Evolutionary conservation across 1,140 invertebrate species (phyloP), one percentile per base, ranked within the genome.

Genomic region (Tetramorium alpestre): DNA sequence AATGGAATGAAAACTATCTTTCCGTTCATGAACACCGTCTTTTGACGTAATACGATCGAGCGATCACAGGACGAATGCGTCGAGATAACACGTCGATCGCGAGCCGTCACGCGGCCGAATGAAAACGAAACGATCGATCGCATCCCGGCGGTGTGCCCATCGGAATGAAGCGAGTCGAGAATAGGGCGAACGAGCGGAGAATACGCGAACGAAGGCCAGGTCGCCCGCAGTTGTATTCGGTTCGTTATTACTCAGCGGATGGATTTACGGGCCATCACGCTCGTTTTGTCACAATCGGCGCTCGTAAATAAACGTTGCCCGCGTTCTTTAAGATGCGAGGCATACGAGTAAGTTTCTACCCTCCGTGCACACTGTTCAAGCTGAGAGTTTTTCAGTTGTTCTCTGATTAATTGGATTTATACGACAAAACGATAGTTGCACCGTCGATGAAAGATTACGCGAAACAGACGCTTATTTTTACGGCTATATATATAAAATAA

Each of bases 171-270:
- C 65, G 73, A 58, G 22, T 65, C 47, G 82, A 85, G 62, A 51
- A 18, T 11, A 78, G 84, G 16, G 25, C 44, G 38, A 85, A 44
- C 56, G 65, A 60, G 44, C 54, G 54, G 13, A 56, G 56, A 47
- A 67, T 47, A 67, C 84, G n/a, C 38, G 75, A 81, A 82, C 58
- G 54, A 73, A 76, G 67, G n/a, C 28, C 51, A 49, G 54, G 75
- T 62, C 60, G 73, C 8, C 22, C n/a, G 62, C 33, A 49, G 38
- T 28, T 38, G 38, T 41, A 47, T 38, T 54, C 56, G 51, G 38
- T 85, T 90, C 85, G 89, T 89, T 90, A 89, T 90, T 87, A 89
- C 77, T 69, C 86, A 77, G 60, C 69, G 73, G 87, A 89, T 76
- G 44, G 88, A 90, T 90, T 90, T 90, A 90, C 77, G 88, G 86